Evolutionary conservation across 1,140 invertebrate genomes (phyloP).

Genomic region (Lasaia peninsularis): DNA sequence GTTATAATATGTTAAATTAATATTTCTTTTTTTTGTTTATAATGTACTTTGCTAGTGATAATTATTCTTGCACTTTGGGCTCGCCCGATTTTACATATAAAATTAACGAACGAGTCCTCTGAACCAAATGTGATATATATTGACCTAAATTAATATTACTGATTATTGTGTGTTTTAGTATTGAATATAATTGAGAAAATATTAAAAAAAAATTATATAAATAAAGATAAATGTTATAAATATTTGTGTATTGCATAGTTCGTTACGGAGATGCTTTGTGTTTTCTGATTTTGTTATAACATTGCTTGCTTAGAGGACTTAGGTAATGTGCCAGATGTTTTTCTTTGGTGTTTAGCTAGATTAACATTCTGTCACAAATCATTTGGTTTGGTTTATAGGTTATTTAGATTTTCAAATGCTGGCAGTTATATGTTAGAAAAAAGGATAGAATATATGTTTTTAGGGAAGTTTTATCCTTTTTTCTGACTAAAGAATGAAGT

Average conservation of each 20-base stretch:
- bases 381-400: slow-evolving; percentile 4
- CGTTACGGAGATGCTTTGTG: slow-evolving; percentile 48
- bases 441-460: background rate
- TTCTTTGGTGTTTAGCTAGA: background rate
- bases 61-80: slow-evolving; percentile 16
- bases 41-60: slow-evolving; percentile 9
- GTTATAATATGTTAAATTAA: background rate
- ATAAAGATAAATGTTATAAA: slow-evolving; percentile 41
- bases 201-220: slow-evolving; percentile 54
- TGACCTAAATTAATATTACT: slow-evolving; percentile 60
- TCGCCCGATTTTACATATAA: slow-evolving; percentile 32
- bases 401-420: background rate
- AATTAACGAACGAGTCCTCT: slow-evolving; percentile 34
- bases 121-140: slow-evolving; percentile 44
- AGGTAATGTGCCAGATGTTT: background rate
- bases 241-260: slow-evolving; percentile 40
- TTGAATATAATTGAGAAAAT: slow-evolving; percentile 58
- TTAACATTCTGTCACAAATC: background rate
- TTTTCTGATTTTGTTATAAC: slow-evolving; percentile 32
- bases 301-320: background rate
- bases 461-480: slow-evolving; percentile 10
- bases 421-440: background rate
- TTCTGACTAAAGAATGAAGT: slow-evolving; percentile 1
- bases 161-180: slow-evolving; percentile 58
- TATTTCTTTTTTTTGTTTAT: background rate